A percentile compares a stretch with the other conserved stretches of the same genome.
Conservation (phyloP, 2,888 invertebrate genomes). For the Notocelia uddmanniana region DNA sequence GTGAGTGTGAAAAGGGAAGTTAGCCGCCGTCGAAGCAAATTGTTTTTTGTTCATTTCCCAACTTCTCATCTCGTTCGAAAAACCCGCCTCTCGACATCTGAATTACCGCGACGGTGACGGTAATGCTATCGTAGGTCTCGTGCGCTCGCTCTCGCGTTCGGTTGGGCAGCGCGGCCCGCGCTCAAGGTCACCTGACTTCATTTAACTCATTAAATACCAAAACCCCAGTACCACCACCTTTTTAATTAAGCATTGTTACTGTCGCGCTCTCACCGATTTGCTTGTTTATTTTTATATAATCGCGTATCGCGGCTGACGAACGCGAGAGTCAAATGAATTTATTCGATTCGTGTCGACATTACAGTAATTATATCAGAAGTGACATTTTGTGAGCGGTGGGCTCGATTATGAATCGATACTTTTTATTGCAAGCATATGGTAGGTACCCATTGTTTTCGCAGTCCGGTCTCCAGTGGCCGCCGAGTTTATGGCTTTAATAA, state of each 20-base stretch:
- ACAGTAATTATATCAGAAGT: constrained; percentile 70
- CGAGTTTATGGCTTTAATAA: constrained; percentile 74
- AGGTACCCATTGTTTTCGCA: constrained; percentile 66
- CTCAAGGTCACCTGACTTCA: constrained; percentile 30
- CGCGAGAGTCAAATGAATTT: constrained; percentile 57
- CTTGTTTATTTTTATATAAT: constrained; percentile 52
- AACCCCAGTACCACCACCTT: constrained; percentile 50
- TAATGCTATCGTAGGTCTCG: background rate
- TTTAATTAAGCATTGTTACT: constrained; percentile 74
- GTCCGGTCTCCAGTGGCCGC: constrained; percentile 61
- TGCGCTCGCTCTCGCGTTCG: constrained; percentile 10
- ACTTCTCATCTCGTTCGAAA: constrained; percentile 26
- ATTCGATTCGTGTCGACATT: constrained; percentile 65
- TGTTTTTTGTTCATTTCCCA: constrained; percentile 49
- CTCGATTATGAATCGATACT: constrained; percentile 68
- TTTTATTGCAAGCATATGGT: constrained; percentile 73
- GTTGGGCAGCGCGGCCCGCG: background rate
- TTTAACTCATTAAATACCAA: constrained; percentile 35
- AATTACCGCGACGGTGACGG: constrained; percentile 1
- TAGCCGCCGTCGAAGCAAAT: constrained; percentile 52
- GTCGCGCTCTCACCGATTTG: constrained; percentile 54
- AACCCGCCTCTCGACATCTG: constrained; percentile 28
- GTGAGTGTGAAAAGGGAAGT: constrained; percentile 57
- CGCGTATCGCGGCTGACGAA: constrained; percentile 45
- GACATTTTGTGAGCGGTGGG: constrained; percentile 63